A percentile compares a stretch with the other conserved stretches of the same genome.
These are phyloP conservation scores for Corythaeola cristata DNA, from an alignment of 2,113 vertebrate genomes.

Conservation along the genomic window DNA sequence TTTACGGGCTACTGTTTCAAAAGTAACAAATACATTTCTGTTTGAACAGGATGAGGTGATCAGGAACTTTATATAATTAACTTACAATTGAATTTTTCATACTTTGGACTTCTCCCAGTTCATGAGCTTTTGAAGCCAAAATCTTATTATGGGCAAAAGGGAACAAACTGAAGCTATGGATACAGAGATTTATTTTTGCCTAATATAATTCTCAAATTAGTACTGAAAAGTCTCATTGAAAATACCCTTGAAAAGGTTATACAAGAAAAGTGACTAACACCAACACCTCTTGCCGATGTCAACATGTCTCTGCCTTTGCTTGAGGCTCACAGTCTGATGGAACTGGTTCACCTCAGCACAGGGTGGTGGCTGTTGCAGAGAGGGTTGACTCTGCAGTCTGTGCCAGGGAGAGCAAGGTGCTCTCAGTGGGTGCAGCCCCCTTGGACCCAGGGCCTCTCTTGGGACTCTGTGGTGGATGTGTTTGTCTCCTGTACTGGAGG, in stretches of 20 bases:
- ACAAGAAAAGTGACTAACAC: not conserved
- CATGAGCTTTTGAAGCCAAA: not conserved
- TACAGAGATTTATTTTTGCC: not conserved
- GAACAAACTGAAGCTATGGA: not conserved
- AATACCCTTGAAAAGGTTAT: not conserved
- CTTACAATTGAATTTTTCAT: not conserved
- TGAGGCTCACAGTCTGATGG: not conserved
- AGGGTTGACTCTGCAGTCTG: rapidly evolving
- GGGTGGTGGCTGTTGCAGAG: not conserved
- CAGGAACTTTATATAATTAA: not conserved
- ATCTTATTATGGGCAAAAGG: not conserved
- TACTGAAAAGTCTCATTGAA: not conserved
- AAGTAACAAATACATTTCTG: not conserved
- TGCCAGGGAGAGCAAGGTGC: not conserved
- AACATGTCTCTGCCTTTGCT: rapidly evolving
- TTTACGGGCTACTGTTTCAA: not conserved
- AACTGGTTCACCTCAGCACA: not conserved
- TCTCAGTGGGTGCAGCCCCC: rapidly evolving
- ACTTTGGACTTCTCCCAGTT: not conserved
- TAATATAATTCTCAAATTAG: not conserved
- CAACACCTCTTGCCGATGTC: not conserved
- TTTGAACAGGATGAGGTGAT: not conserved
- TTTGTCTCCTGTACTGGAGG: not conserved
- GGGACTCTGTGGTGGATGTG: not conserved
- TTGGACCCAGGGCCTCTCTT: not conserved